These are phyloP conservation scores for Arrhopalites spinosus DNA, from an alignment of 2,888 invertebrate genomes.

Conservation along the genomic window DNA sequence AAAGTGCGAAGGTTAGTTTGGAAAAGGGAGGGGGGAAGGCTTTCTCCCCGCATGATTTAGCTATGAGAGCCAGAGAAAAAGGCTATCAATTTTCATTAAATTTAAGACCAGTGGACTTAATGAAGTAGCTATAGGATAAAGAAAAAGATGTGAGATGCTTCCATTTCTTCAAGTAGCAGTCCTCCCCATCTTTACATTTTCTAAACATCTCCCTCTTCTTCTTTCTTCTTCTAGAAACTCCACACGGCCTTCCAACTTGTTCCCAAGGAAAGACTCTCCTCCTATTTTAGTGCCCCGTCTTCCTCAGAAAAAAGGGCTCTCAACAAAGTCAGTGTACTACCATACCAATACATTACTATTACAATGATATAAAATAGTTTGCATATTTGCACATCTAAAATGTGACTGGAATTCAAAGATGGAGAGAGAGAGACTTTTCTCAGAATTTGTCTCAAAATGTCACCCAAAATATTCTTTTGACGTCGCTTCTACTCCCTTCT, in stretches of 20 bases:
- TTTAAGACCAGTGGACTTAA: slow-evolving; percentile 55
- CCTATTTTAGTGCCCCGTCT: too few species aligned
- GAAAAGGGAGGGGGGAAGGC: too few species aligned
- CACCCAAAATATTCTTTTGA: not conserved
- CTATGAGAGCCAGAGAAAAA: slow-evolving; percentile 50
- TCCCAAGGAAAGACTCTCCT: too few species aligned
- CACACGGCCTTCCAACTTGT: not conserved
- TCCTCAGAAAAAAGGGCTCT: too few species aligned
- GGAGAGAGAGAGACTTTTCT: not conserved
- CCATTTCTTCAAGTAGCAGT: too few species aligned
- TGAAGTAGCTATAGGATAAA: slow-evolving; percentile 48
- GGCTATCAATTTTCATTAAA: slow-evolving; percentile 56
- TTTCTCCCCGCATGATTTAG: slow-evolving; percentile 46
- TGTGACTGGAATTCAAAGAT: slow-evolving; percentile 1
- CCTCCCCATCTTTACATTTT: too few species aligned
- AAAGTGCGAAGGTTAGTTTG: slow-evolving; percentile 29
- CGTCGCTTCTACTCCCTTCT: not conserved
- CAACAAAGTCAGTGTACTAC: too few species aligned
- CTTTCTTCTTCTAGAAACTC: too few species aligned
- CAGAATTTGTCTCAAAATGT: not conserved
- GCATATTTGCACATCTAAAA: slow-evolving; percentile 5
- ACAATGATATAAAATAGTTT: too few species aligned
- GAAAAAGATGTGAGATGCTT: not conserved
- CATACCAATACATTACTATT: too few species aligned
- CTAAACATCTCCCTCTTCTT: too few species aligned